Evolutionary conservation across 2,888 invertebrate species (phyloP), one percentile per base, ranked within the genome.

Genomic region (Temnothorax ravouxi): DNA sequence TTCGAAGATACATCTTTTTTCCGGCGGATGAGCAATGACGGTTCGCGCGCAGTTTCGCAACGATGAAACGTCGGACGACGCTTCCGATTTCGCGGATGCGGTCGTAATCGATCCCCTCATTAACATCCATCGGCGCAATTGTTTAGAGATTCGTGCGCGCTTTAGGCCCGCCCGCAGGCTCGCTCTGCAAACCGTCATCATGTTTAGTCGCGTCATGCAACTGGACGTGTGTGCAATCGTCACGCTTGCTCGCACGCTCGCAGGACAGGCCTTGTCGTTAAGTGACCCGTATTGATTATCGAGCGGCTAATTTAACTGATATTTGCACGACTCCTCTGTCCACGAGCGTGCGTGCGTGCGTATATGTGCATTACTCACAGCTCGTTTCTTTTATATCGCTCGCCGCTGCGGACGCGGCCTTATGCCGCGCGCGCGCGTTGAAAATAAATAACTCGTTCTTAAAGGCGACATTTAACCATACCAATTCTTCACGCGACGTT

Each of bases 261-360:
- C 41, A 21, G 64, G 47, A 83, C 66, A 79, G 66, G 62, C 59
- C 75, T 76, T 83, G 79, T 83, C 83, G 69, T 83, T 79, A 79
- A 79, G 81, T 81, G 74, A 66, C 50, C 76, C 66, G 74, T 85
- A 85, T 86, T 64, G 86, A 77, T 86, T 83, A 74, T 75, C 86
- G 41, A 41, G 79, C 54, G 56, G 66, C 67, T 74, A 85, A 83
- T 86, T 85, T 84, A 66, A 64, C 72, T 76, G 81, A 76, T 75
- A 81, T 81, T 81, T 81, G 29, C 62, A 62, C 44, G 47, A 21
- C 47, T 56, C 29, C 34, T 67, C 66, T 59, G 67, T 11, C 18
- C 18, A 67, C 47, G 47, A 21, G 50, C 52, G 38, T 52, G 47
- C 44, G n/a, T 67, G 41, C 25, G 21, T 18, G 69, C 5, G 29